Evolutionary conservation across 2,797 vertebrate genomes (phyloP), one percentile per base, ranked within the genome.

Genomic region (Phalanger gymnotis): DNA sequence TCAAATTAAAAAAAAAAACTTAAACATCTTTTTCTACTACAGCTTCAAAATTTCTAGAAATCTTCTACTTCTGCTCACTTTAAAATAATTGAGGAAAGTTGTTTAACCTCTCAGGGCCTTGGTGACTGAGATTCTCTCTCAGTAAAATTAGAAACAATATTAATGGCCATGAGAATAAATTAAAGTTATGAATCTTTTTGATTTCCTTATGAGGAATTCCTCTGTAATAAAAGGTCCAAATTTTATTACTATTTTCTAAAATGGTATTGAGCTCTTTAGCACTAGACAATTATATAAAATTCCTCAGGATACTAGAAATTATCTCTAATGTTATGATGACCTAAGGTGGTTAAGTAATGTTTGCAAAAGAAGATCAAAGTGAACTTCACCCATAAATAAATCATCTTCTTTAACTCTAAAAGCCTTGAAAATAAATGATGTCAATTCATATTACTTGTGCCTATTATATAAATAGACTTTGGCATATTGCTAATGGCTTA

Each of bases 71-170:
- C 51, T 92, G 13, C 91, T 92, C 47, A 0, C 30, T 47, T 94
- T 47, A 56, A 52, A 47, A 22, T 81, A 90, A 92, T 54, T 81
- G 52, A 87, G 90, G 95, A 91, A 94, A 57, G 57, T 91, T 87
- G 34, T 22, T 22, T 2, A 55, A 28, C 57, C 52, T 54, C 51
- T 92, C 10, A 87, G 57, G 91, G 56, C 4, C 28, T 92, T 52
- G 0, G 9, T 57, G 28, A 25, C 13, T 90, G 27, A 90, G 51
- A 54, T 87, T 81, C 47, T 30, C 56, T 30, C 51, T 1, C 0
- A 31, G 40, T 73, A 55, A 94, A 61, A 61, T 93, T 93, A 54
- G 51, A 5, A 90, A 57, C 55, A 87, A 53, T 57, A 25, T n/a
- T n/a, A 73, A 90, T 31, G 25, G 28, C 30, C 47, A 53, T 53